Conservation (phyloP, 1,140 invertebrate species). For the Phymastichus coffea region DNA sequence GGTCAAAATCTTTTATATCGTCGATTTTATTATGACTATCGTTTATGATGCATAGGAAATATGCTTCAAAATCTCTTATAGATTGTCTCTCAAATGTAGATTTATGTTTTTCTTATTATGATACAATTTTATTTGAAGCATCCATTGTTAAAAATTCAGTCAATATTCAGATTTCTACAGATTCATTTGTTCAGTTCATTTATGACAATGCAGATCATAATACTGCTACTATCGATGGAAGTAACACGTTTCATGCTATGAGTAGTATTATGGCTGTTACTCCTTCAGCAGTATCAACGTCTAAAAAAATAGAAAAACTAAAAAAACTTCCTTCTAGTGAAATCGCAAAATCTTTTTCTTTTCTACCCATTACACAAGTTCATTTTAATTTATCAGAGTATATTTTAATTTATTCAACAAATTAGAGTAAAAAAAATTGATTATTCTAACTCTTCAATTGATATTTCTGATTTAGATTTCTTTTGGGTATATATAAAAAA, state of each 20-base stretch:
- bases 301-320: too few species aligned
- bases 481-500: too few species aligned
- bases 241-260: conserved; percentile 35
- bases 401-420: too few species aligned
- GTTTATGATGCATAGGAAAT: conserved; percentile 14
- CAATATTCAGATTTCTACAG: background rate
- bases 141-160: conserved; percentile 10
- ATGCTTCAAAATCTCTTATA: conserved; percentile 15
- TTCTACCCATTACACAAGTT: too few species aligned
- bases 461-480: too few species aligned
- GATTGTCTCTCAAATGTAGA: conserved; percentile 4
- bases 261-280: conserved; percentile 31
- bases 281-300: too few species aligned
- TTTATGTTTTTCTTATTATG: conserved; percentile 11
- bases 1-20: conserved; percentile 19
- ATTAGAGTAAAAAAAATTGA: too few species aligned
- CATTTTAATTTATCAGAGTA: too few species aligned
- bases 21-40: conserved; percentile 13
- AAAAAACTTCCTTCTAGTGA: too few species aligned
- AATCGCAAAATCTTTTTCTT: too few species aligned
- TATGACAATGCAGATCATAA: too few species aligned
- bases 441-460: too few species aligned
- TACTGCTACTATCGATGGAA: conserved; percentile 32
- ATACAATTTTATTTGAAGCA: conserved; percentile 10
- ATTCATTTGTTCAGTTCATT: conserved; percentile 30